Evolutionary conservation across 2,113 vertebrate species (phyloP), one percentile per base, ranked within the genome.

Genomic region (Isichthys henryi): DNA sequence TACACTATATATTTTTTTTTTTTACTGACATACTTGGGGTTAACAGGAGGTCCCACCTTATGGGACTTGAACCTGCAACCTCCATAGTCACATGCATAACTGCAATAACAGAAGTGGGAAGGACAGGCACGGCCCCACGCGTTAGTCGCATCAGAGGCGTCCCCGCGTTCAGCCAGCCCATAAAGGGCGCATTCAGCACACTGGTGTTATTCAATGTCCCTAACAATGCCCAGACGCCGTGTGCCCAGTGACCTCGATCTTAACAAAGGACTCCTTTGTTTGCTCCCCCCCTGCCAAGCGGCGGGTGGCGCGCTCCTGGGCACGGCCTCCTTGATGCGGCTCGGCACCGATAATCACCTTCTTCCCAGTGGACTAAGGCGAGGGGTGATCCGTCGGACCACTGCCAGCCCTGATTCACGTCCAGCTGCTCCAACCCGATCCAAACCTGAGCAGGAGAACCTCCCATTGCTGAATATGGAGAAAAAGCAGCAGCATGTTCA

Each of bases 381-480:
- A 98, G 92, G 19, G 98, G 97, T 5, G 95, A 97, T 88, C 97
- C 96, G 74, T 99, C 97, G 3, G 98, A 98, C 98, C 98, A 99
- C 93, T 99, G 98, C 98, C 98, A 99, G 23, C 98, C 98, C 89
- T 96, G 96, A 91, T 95, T 93, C 88, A 93, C 84, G 3, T 98
- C 98, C 87, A 99, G 92, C 46, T 98, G 97, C 94, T 99, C 98
- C 91, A 99, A 95, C 62, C 98, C 98, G 88, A 98, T 97, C 98
- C 98, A 99, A 93, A 99, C 96, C 90, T 92, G 92, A 88, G 94
- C 94, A 0, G 97, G 95, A 62, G 9, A 45, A 35, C 66, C 39
- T 3, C 1, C 52, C 53, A 9, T 21, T 1, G 1, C 86, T 88
- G 87, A 7, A 46, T 15, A 10, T 21, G n/a, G 27, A 35, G 45